These are phyloP conservation scores for Atrina japonica DNA, from an alignment of 2,888 invertebrate genomes.

Conservation along the genomic window DNA sequence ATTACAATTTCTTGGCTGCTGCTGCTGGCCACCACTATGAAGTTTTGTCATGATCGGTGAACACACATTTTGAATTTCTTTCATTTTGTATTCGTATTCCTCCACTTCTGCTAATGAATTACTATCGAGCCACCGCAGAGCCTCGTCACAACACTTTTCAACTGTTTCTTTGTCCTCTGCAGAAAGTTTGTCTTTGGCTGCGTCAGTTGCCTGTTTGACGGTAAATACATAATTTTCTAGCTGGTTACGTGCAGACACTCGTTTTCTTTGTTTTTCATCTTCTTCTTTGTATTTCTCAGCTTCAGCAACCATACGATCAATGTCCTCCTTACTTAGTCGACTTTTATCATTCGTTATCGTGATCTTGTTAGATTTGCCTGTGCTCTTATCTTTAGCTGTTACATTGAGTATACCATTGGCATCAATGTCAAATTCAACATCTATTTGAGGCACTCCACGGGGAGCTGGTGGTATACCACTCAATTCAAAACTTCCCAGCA, in stretches of 20 bases:
- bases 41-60: conserved; percentile 88
- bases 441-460: conserved; percentile 75
- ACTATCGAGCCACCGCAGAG: conserved; percentile 90
- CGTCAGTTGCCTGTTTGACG: conserved; percentile 84
- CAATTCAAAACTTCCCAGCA: conserved; percentile 72
- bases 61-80: conserved; percentile 88
- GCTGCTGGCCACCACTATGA: conserved; percentile 54
- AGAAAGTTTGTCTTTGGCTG: conserved; percentile 82
- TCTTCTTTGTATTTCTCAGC: conserved; percentile 76
- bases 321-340: conserved; percentile 91
- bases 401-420: conserved; percentile 89
- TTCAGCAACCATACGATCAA: conserved; percentile 85
- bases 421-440: conserved; percentile 91
- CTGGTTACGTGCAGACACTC: conserved; percentile 68
- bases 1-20: too few relatives aligned
- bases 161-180: conserved; percentile 87
- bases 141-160: conserved; percentile 82
- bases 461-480: conserved; percentile 76
- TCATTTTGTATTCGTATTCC: conserved; percentile 89
- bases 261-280: conserved; percentile 74
- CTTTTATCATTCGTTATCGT: conserved; percentile 94
- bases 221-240: conserved; percentile 72
- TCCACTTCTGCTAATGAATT: conserved; percentile 88
- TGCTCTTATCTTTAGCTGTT: conserved; percentile 85
- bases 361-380: conserved; percentile 90